These are phyloP conservation scores for Pyrrhosoma nymphula DNA, from an alignment of 2,888 invertebrate species.

Conservation along the genomic window DNA sequence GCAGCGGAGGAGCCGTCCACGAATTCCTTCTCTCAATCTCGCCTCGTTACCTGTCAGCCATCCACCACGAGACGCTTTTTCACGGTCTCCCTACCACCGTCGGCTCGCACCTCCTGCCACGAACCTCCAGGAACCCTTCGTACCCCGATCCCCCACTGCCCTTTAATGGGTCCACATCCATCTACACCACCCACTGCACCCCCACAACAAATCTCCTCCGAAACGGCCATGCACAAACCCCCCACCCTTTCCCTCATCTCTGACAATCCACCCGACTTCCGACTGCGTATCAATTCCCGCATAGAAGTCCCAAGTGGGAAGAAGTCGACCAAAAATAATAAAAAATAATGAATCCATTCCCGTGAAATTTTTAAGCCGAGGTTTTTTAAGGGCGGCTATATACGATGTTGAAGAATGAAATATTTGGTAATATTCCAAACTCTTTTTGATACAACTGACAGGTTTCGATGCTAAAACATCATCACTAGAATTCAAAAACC, in stretches of 20 bases:
- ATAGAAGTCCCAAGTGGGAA: not conserved
- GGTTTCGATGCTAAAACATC: too few relatives aligned
- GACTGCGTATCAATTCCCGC: slow-evolving; percentile 31
- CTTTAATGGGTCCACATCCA: slow-evolving; percentile 43
- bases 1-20: not conserved
- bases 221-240: not conserved
- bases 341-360: not conserved
- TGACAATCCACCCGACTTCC: not conserved
- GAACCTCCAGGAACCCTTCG: not conserved
- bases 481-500: too few relatives aligned
- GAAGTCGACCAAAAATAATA: not conserved
- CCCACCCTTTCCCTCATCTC: not conserved
- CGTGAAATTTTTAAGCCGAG: not conserved
- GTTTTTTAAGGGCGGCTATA: too few relatives aligned
- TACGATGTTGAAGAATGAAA: too few relatives aligned
- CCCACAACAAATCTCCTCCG: not conserved
- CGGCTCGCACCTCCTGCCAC: not conserved
- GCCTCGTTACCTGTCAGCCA: slow-evolving; percentile 40
- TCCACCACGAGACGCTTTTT: slow-evolving; percentile 35
- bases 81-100: not conserved
- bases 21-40: slow-evolving; percentile 42
- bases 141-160: not conserved
- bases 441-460: too few relatives aligned
- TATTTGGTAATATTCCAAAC: too few relatives aligned
- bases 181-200: not conserved